These are phyloP conservation scores for Emys orbicularis DNA, from an alignment of 2,797 vertebrate genomes.

Conservation along the genomic window DNA sequence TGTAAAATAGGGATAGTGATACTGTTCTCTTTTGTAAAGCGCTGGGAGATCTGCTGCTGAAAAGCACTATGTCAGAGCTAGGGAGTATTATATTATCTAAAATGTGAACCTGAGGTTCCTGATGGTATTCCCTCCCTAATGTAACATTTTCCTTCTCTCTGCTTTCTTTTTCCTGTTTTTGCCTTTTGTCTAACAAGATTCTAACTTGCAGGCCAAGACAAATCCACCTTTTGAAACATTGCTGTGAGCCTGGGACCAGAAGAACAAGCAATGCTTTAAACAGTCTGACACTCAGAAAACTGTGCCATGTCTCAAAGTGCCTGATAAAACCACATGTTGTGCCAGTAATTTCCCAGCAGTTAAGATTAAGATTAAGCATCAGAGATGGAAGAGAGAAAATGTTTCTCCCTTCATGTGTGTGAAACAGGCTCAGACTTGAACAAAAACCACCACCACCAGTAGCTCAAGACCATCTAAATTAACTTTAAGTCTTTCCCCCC, in stretches of 20 bases:
- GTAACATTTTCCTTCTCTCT: neutral
- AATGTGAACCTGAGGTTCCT: neutral
- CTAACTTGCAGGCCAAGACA: neutral
- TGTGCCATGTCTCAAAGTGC: neutral
- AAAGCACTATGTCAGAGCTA: neutral
- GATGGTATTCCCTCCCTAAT: neutral
- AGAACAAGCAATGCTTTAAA: neutral
- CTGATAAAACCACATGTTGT: neutral
- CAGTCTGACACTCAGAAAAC: neutral
- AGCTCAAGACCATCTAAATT: neutral
- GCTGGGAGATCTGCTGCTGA: neutral
- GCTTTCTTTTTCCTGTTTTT: slow-evolving; percentile 3
- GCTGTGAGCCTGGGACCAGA: neutral
- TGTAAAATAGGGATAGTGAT: neutral
- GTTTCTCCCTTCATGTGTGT: neutral
- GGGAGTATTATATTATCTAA: neutral
- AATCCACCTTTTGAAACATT: neutral
- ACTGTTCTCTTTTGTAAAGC: neutral
- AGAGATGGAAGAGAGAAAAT: neutral
- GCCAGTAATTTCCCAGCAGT: slow-evolving; percentile 12
- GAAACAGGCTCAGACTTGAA: neutral
- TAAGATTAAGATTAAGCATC: neutral
- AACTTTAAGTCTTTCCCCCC: neutral
- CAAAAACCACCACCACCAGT: no score
- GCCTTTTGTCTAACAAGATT: neutral